phyloP scores from a whole-genome alignment of 2,888 invertebrate species.

The Rotaria magnacalcarata region DNA sequence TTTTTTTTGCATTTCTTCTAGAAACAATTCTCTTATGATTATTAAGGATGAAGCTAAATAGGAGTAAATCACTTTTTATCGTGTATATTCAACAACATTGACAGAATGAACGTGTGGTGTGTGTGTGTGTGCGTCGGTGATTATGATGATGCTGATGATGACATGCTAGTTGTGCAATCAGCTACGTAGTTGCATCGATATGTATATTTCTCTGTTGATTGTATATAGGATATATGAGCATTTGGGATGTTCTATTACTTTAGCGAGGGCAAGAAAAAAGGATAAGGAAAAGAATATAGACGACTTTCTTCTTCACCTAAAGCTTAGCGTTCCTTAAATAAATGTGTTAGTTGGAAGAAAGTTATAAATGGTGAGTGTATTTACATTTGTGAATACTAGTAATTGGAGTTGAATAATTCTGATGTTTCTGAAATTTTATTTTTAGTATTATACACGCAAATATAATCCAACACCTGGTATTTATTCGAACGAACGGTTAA shows the following conservation, averaged over 20 bases:
- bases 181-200: not conserved
- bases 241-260: not conserved
- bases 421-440: not conserved
- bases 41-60: not conserved
- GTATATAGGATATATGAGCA: slow-evolving; percentile 23
- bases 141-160: not conserved
- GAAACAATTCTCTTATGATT: not conserved
- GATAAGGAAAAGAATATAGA: not conserved
- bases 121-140: no score
- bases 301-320: not conserved
- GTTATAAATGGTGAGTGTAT: not conserved
- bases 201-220: not conserved
- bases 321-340: not conserved
- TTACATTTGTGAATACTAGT: no score
- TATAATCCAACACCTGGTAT: not conserved
- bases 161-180: slow-evolving; percentile 3
- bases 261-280: not conserved
- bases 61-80: slow-evolving; percentile 10
- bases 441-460: slow-evolving; percentile 33
- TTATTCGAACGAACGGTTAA: not conserved
- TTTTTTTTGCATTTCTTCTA: not conserved
- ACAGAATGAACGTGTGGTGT: not conserved
- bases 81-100: not conserved
- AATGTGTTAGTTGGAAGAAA: not conserved
- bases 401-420: not conserved